Conservation (phyloP, 2,797 vertebrate genomes). For the Halcyon smyrnensis region DNA sequence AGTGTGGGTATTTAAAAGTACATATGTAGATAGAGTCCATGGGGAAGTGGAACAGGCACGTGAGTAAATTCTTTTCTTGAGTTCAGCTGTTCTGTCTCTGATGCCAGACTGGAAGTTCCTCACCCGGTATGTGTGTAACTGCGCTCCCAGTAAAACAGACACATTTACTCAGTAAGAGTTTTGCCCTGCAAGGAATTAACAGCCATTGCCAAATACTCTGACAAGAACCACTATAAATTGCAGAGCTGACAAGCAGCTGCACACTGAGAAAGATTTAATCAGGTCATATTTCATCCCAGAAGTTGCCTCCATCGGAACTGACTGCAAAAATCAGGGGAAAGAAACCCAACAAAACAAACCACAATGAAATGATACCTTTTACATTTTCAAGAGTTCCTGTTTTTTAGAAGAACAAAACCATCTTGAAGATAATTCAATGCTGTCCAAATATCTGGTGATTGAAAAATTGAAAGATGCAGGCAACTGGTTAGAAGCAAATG, state of each 20-base stretch:
- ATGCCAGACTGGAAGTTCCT: background rate
- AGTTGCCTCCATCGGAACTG: background rate
- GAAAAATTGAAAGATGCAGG: background rate
- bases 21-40: background rate
- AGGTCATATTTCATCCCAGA: background rate
- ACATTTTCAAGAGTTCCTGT: background rate
- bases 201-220: background rate
- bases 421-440: background rate
- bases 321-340: background rate
- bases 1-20: background rate
- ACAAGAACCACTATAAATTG: background rate
- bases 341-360: too few relatives aligned
- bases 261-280: background rate
- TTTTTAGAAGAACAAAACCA: background rate
- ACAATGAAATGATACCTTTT: fast-evolving
- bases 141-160: background rate
- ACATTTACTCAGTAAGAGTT: background rate
- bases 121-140: fast-evolving
- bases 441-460: background rate
- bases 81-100: background rate
- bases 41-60: background rate
- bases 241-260: background rate
- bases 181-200: background rate
- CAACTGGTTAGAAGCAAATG: background rate
- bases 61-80: background rate